Conservation (phyloP, 2,888 invertebrate genomes). For the Hemaris fuciformis region DNA sequence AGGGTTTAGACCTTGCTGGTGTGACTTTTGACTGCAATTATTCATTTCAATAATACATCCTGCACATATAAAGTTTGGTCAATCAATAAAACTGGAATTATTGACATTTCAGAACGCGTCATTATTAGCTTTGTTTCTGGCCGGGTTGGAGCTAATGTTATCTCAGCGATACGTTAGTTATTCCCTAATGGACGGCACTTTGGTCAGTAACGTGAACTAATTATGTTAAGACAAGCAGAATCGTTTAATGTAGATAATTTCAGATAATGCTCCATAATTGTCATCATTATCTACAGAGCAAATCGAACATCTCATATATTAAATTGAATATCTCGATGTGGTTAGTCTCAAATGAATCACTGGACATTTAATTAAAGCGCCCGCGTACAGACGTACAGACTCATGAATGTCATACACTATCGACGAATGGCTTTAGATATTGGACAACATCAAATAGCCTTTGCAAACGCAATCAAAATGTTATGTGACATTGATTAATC, state of each 20-base stretch:
- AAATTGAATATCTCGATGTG: neutral
- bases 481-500: neutral
- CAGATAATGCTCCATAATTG: neutral
- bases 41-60: too few species aligned
- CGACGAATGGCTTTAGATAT: neutral
- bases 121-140: neutral
- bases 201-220: neutral
- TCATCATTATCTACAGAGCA: neutral
- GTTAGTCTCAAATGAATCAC: neutral
- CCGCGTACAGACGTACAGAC: too few species aligned
- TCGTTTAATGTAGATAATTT: conserved; percentile 16
- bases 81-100: neutral
- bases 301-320: neutral
- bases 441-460: conserved; percentile 8
- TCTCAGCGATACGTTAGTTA: neutral
- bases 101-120: neutral
- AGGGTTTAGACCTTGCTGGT: too few species aligned
- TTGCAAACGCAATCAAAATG: neutral
- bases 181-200: neutral
- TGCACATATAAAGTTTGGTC: too few species aligned
- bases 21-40: too few species aligned
- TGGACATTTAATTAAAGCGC: neutral
- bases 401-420: neutral
- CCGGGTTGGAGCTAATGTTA: neutral
- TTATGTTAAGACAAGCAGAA: neutral